These are phyloP conservation scores for Marcusenius ussheri DNA, from an alignment of 2,113 vertebrate genomes.

Conservation along the genomic window DNA sequence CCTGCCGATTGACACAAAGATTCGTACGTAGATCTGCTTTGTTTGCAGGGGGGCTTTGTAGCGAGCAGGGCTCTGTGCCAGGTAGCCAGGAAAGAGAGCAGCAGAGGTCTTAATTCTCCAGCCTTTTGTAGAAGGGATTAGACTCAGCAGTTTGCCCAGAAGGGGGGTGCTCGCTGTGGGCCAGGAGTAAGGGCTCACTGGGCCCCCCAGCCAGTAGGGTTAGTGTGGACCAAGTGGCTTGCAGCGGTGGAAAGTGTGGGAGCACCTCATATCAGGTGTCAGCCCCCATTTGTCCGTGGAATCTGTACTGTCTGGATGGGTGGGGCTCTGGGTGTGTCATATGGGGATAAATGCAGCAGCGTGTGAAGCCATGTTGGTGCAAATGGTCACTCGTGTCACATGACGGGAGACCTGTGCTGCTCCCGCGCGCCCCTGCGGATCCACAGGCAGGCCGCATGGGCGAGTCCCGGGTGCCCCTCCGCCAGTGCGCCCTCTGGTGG, in stretches of 20 bases:
- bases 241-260: not conserved
- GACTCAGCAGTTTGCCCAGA: not conserved
- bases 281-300: not conserved
- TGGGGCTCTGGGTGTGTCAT: not conserved
- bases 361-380: not conserved
- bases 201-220: not conserved
- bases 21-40: not conserved
- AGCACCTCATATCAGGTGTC: not conserved
- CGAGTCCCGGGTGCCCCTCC: constrained; percentile 1
- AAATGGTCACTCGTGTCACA: constrained; percentile 15
- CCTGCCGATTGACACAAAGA: not conserved
- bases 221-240: not conserved
- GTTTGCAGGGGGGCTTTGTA: not conserved
- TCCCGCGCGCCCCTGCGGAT: not conserved
- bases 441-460: not conserved
- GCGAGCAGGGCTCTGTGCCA: not conserved
- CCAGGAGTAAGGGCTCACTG: not conserved
- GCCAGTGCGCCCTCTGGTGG: not conserved
- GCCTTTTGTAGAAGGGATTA: not conserved
- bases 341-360: not conserved
- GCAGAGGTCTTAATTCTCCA: not conserved
- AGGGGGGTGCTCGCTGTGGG: not conserved
- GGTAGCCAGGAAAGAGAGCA: not conserved
- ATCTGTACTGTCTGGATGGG: not conserved
- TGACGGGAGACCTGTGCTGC: not conserved